Evolutionary conservation across 2,888 invertebrate genomes (phyloP).

Genomic region (Ormyrus pomaceus): DNA sequence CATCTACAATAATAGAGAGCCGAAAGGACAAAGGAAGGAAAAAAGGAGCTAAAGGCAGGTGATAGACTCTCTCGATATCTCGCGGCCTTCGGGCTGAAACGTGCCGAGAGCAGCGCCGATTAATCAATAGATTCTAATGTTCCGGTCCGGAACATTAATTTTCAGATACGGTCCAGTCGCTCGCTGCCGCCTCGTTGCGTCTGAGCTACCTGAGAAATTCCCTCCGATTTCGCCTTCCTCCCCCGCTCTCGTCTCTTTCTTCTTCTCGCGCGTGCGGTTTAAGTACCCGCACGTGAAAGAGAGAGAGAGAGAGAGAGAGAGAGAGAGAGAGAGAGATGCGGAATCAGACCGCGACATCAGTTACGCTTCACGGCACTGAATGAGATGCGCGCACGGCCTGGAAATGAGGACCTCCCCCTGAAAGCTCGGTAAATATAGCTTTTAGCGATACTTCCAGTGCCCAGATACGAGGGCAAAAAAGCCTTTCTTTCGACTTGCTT

Average conservation of each 20-base stretch:
- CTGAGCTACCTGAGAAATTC: slow-evolving; percentile 25
- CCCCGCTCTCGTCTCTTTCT: not conserved
- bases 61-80: too few relatives aligned
- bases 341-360: slow-evolving; percentile 29
- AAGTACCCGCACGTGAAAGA: slow-evolving; percentile 18
- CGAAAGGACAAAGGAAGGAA: too few relatives aligned
- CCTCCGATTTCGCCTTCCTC: slow-evolving; percentile 4
- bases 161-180: slow-evolving; percentile 44
- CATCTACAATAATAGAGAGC: too few relatives aligned
- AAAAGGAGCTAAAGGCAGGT: too few relatives aligned
- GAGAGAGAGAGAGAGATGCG: too few relatives aligned
- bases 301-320: not conserved
- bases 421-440: slow-evolving; percentile 18
- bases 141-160: slow-evolving; percentile 47
- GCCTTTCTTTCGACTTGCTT: too few relatives aligned
- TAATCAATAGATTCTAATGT: slow-evolving; percentile 52
- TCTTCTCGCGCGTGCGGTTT: not conserved
- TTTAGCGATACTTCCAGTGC: slow-evolving; percentile 7
- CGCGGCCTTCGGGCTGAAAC: slow-evolving; percentile 14
- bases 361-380: slow-evolving; percentile 27
- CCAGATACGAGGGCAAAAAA: not conserved
- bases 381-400: not conserved
- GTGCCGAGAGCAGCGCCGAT: slow-evolving; percentile 27
- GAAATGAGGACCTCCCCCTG: slow-evolving; percentile 5
- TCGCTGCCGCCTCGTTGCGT: not conserved